phyloP scores from a whole-genome alignment of 2,113 vertebrate species.

The Mormyrus iriodes region DNA sequence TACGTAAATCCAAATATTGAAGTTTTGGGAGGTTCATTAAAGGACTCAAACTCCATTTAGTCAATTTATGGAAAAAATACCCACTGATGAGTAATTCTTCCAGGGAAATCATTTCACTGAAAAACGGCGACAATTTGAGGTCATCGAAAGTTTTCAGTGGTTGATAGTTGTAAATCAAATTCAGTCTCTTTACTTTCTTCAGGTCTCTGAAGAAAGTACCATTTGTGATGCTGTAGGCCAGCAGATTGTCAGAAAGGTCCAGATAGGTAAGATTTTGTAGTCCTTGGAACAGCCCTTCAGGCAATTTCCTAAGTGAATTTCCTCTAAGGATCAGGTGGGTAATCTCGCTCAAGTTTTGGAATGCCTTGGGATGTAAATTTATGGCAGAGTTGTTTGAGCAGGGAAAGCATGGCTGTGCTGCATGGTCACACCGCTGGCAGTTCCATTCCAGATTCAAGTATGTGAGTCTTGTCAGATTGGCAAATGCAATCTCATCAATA shows the following conservation, averaged over 20 bases:
- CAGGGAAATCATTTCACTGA: conserved; percentile 49
- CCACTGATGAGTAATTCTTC: conserved; percentile 56
- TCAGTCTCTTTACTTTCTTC: conserved; percentile 51
- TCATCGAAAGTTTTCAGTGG: conserved; percentile 43
- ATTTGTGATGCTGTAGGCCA: conserved; percentile 53
- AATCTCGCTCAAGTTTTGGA: conserved; percentile 50
- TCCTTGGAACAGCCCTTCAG: conserved; percentile 50
- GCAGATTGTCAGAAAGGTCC: conserved; percentile 66
- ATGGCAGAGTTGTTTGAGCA: conserved; percentile 58
- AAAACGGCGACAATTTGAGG: conserved; percentile 51
- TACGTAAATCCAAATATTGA: conserved; percentile 50
- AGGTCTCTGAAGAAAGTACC: conserved; percentile 62
- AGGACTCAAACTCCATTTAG: conserved; percentile 38
- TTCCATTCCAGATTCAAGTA: conserved; percentile 64
- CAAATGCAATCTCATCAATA: conserved; percentile 48
- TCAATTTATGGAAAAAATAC: conserved; percentile 58
- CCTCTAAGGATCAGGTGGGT: conserved; percentile 54
- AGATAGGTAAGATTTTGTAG: conserved; percentile 46
- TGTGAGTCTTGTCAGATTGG: conserved; percentile 45
- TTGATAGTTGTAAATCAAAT: conserved; percentile 65
- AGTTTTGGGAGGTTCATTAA: conserved; percentile 52
- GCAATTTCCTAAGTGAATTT: conserved; percentile 59
- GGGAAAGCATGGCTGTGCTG: conserved; percentile 64
- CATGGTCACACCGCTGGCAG: conserved; percentile 70
- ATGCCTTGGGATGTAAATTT: conserved; percentile 40